Evolutionary conservation across 2,113 vertebrate genomes (phyloP), one percentile per base, ranked within the genome.

Genomic region (Ornithorhynchus anatinus): DNA sequence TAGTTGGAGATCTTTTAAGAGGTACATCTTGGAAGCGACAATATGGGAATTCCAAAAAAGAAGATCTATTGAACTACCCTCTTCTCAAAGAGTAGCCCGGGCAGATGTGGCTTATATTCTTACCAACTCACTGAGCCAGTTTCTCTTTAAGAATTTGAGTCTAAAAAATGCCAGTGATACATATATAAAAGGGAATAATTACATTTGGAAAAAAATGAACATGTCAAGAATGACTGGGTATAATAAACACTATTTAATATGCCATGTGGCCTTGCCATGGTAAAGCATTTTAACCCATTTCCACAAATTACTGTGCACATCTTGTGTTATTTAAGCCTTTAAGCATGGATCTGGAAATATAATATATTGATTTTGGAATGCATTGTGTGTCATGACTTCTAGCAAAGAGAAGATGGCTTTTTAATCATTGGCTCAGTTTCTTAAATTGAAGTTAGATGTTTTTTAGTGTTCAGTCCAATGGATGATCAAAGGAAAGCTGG

Each of bases 171-270:
- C 17, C 60, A 62, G 35, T 44, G 37, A 37, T 62, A 35, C 60
- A 54, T 54, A n/a, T n/a, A n/a, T n/a, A n/a, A 25, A 65, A 63
- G 22, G 31, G 47, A 17, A 23, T 50, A 50, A 27, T 27, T 50
- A 29, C 13, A 50, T 27, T 29, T 29, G 47, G 15, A 50, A 17
- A 14, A 50, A 50, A 50, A 27, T 17, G 25, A 50, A 27, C 27
- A 29, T 44, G 27, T 52, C 47, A 60, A 43, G 25, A 70, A 29
- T 53, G 38, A 74, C 36, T 48, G 33, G n/a, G n/a, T 31, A 61
- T 53, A 47, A 71, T 60, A 56, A 60, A 29, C 23, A 43, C n/a
- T n/a, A n/a, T 68, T 40, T 65, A 61, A 57, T 48, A 37, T 47
- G 20, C 19, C 3, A 36, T 16, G 10, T 48, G 44, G 8, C 31